Evolutionary conservation across 2,797 vertebrate genomes (phyloP).

Genomic region (Hydrocynus forskahlii): DNA sequence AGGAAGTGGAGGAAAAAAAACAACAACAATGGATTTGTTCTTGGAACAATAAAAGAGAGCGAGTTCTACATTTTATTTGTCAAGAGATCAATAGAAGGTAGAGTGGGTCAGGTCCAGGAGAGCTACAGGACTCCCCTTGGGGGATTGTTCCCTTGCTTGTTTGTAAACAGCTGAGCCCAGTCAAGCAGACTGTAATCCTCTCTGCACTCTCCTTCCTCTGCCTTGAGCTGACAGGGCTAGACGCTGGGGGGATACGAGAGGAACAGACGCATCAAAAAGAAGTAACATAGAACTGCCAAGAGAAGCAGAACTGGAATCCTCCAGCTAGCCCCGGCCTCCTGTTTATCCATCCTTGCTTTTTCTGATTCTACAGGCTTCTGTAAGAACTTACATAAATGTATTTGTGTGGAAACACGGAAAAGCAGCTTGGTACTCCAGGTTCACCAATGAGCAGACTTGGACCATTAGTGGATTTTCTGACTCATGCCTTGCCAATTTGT

Average conservation of each 20-base stretch:
- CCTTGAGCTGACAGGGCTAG: not conserved
- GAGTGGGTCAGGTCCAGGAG: slow-evolving; percentile 9
- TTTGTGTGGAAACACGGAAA: not conserved
- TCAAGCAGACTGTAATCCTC: slow-evolving; percentile 4
- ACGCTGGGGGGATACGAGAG: not conserved
- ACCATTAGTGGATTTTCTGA: no score
- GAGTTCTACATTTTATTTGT: slow-evolving; percentile 18
- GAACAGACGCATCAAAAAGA: slow-evolving; percentile 29
- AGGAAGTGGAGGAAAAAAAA: slow-evolving; percentile 13
- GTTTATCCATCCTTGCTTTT: slow-evolving; percentile 5
- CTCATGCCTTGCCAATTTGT: no score
- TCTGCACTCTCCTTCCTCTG: slow-evolving; percentile 6
- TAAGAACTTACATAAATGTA: not conserved
- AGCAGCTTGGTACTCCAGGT: no score
- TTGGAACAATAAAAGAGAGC: slow-evolving; percentile 3
- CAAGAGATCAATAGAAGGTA: slow-evolving; percentile 24
- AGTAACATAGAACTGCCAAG: slow-evolving; percentile 22
- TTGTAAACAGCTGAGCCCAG: slow-evolving; percentile 30
- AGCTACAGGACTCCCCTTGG: slow-evolving; percentile 10
- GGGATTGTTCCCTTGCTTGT: slow-evolving; percentile 38
- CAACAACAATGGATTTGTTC: slow-evolving; percentile 27
- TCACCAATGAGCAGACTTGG: no score
- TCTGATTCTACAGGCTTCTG: not conserved
- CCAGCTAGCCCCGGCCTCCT: slow-evolving; percentile 16
- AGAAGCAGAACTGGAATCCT: slow-evolving; percentile 1